These are phyloP conservation scores for Subanguina moxae DNA, from an alignment of 1,140 invertebrate genomes.

Conservation along the genomic window DNA sequence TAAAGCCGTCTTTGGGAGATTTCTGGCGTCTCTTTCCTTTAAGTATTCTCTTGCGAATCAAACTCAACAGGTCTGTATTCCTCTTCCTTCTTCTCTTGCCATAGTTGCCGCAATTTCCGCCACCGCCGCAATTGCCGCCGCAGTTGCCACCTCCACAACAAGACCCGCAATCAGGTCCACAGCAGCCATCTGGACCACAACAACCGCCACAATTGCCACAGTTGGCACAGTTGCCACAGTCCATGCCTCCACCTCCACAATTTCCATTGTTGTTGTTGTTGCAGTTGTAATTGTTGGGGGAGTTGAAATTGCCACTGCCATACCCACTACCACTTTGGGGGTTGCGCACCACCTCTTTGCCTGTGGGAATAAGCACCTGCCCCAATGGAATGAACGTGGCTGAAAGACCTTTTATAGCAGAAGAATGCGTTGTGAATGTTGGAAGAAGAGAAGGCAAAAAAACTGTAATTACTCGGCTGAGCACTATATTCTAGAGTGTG, in stretches of 20 bases:
- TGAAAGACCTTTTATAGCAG: conserved; percentile 12
- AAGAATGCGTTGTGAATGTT: not conserved
- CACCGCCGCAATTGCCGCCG: not conserved
- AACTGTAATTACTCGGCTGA: not conserved
- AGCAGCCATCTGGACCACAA: conserved; percentile 6
- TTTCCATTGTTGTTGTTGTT: not conserved
- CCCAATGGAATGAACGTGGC: conserved; percentile 32
- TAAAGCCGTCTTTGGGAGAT: conserved; percentile 11
- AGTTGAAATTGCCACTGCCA: conserved; percentile 5
- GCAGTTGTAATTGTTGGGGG: not conserved
- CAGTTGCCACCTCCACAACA: not conserved
- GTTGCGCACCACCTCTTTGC: conserved; percentile 26
- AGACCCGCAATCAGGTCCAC: not conserved
- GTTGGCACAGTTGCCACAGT: not conserved
- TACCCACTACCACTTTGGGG: not conserved
- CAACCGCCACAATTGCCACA: not conserved
- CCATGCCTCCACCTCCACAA: conserved; percentile 14
- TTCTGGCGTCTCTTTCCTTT: conserved; percentile 1
- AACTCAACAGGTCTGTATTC: not conserved
- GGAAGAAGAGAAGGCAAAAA: no score
- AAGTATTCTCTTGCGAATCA: conserved; percentile 11
- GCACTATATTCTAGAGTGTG: not conserved
- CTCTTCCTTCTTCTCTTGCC: not conserved
- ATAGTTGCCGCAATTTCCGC: not conserved
- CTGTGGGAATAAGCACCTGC: conserved; percentile 35